Conservation (phyloP, 2,888 invertebrate genomes). For the Ornithoptera alexandrae region DNA sequence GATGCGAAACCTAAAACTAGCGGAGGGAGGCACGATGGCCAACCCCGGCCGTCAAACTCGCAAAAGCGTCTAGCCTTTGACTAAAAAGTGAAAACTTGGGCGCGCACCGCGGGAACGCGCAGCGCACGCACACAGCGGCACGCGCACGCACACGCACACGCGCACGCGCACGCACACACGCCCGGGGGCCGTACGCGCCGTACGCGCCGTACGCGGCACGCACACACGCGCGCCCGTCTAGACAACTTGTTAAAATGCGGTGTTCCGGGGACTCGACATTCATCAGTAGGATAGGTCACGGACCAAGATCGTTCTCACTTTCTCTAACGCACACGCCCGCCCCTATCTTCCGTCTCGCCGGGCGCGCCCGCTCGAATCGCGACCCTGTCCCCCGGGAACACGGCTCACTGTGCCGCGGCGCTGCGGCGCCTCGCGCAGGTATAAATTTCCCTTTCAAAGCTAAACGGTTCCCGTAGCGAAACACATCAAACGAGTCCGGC, state of each 20-base stretch:
- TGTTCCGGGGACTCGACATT: conserved; percentile 78
- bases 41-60: conserved; percentile 19
- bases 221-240: conserved; percentile 63
- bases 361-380: conserved; percentile 38
- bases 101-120: conserved; percentile 36
- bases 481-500: conserved; percentile 41
- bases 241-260: conserved; percentile 74
- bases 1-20: conserved; percentile 17
- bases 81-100: conserved; percentile 37
- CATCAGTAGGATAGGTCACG: conserved; percentile 80
- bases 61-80: conserved; percentile 32
- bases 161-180: conserved; percentile 3
- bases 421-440: conserved; percentile 47
- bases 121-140: conserved; percentile 18
- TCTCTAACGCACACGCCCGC: conserved; percentile 47
- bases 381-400: conserved; percentile 39
- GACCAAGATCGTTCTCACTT: conserved; percentile 62
- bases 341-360: conserved; percentile 43
- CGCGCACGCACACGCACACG: conserved; percentile 33
- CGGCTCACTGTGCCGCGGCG: conserved; percentile 32
- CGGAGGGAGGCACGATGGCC: conserved; percentile 23
- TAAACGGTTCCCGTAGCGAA: conserved; percentile 40
- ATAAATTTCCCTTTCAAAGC: conserved; percentile 78
- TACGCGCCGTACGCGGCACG: conserved; percentile 29
- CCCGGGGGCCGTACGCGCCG: conserved; percentile 36